Evolutionary conservation across 2,888 invertebrate species (phyloP).

Genomic region (Drosophila neonasuta): DNA sequence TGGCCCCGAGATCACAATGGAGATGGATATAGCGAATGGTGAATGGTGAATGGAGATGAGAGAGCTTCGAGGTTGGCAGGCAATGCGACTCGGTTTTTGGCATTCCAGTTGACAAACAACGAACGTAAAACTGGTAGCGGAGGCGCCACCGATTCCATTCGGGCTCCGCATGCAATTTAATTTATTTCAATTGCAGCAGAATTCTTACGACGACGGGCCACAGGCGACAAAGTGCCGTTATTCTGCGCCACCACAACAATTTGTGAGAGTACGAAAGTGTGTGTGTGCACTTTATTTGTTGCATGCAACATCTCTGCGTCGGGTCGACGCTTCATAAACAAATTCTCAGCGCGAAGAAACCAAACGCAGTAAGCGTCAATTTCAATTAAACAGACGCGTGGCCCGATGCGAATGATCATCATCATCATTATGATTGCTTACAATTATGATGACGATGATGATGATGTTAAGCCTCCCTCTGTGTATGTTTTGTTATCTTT

Average conservation of each 20-base stretch:
- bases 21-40: too few relatives aligned
- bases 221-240: constrained; percentile 64
- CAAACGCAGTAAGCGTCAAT: constrained; percentile 68
- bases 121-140: constrained; percentile 32
- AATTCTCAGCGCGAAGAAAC: constrained; percentile 58
- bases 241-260: constrained; percentile 53
- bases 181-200: constrained; percentile 76
- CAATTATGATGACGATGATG: background rate
- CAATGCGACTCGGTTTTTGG: constrained; percentile 21
- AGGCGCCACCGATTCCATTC: constrained; percentile 40
- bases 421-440: constrained; percentile 6
- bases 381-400: constrained; percentile 76
- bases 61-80: background rate
- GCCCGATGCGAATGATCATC: constrained; percentile 8
- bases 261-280: constrained; percentile 39
- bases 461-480: constrained; percentile 17
- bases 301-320: constrained; percentile 10
- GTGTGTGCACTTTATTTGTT: constrained; percentile 33
- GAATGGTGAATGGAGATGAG: background rate
- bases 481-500: constrained; percentile 35
- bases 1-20: constrained; percentile 7
- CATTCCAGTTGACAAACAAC: constrained; percentile 49
- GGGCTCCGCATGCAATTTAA: constrained; percentile 72
- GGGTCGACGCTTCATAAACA: constrained; percentile 55
- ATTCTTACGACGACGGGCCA: constrained; percentile 68